Evolutionary conservation across 2,113 vertebrate genomes (phyloP).

Genomic region (Gymnorhina tibicen): DNA sequence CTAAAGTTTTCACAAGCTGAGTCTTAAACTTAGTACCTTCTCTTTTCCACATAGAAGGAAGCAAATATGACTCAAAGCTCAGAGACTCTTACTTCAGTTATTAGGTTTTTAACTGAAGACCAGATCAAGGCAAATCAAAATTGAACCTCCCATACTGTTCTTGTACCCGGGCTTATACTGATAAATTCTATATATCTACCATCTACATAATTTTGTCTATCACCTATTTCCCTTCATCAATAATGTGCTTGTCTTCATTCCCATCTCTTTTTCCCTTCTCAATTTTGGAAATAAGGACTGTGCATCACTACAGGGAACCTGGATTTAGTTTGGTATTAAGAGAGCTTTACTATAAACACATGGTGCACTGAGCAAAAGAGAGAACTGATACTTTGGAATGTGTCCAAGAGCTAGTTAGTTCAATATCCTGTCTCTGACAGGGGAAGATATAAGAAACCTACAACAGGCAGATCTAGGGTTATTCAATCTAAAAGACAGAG

Average conservation of each 20-base stretch:
- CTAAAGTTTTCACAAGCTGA: neutral
- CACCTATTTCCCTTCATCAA: neutral
- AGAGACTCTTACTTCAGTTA: neutral
- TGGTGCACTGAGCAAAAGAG: neutral
- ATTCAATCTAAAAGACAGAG: neutral
- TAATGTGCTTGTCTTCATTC: neutral
- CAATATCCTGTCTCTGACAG: neutral
- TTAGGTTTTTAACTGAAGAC: neutral
- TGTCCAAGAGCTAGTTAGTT: neutral
- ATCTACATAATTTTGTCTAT: neutral
- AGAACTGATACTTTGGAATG: neutral
- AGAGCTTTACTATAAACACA: neutral
- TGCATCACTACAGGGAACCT: neutral
- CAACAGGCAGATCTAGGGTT: neutral
- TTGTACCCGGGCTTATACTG: neutral
- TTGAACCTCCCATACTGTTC: neutral
- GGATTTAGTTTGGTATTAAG: neutral
- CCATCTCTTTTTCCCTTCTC: neutral
- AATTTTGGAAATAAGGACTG: neutral
- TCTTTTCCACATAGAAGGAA: neutral
- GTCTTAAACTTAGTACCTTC: neutral
- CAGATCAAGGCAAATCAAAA: neutral
- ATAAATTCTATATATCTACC: neutral
- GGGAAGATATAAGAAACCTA: neutral
- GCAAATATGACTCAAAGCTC: neutral